Evolutionary conservation across 2,888 invertebrate genomes (phyloP), one percentile per base, ranked within the genome.

Genomic region (Fissipunctia ypsillon): DNA sequence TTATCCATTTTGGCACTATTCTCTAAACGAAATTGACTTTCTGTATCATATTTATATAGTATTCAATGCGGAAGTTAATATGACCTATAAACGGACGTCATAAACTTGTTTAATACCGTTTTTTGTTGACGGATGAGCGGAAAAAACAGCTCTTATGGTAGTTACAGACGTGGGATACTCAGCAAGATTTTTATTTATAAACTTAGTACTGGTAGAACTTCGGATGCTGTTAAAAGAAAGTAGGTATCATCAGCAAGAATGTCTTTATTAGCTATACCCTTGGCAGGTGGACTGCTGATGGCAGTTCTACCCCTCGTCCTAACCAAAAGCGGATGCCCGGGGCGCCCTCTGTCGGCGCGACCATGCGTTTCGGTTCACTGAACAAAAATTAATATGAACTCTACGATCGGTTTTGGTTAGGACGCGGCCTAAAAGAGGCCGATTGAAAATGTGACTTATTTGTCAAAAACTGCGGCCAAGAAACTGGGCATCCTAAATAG

Each of bases 71-170:
- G 64, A 75, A 81, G 67, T 76, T 70, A 14, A 28, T 70, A 65
- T 69, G 69, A 76, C 69, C 69, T 76, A 76, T 56, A 69, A 77
- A 73, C 41, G 67, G 66, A 76, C 48, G 60, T 76, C 71, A 81
- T 76, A 82, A 81, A 84, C 71, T 72, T 82, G 85, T 82, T 81
- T 85, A 81, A 31, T 67, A 35, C 50, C 48, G 50, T 54, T 76
- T 81, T 81, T 72, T 69, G 54, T 76, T 65, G 83, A 84, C 59
- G 50, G 50, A 69, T 59, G 70, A 81, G 4, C 16, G n/a, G 16
- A 38, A 43, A 68, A 69, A 69, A 43, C n/a, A 19, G 0, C 1
- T 14, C 14, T 19, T 22, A 35, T 28, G 41, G 28, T 41, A 38
- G 7, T 28, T 12, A 22, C 31, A 9, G 9, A 14, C 5, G 31